Conservation (phyloP, 2,888 invertebrate species). For the Peribatodes rhomboidaria region DNA sequence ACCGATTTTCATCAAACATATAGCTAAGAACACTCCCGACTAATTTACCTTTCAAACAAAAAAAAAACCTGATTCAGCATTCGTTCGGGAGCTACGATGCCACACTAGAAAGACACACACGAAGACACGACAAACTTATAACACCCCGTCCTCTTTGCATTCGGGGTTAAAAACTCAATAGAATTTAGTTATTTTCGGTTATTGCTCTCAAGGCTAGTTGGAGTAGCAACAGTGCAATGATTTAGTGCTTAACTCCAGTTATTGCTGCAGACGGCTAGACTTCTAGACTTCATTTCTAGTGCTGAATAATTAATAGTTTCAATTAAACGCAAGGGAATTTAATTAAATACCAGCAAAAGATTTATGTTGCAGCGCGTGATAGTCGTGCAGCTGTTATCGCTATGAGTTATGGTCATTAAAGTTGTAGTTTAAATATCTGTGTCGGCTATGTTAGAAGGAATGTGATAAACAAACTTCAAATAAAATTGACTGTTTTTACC, state of each 20-base stretch:
- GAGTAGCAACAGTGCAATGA: constrained; percentile 10
- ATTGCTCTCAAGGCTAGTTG: neutral
- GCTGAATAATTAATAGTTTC: constrained; percentile 16
- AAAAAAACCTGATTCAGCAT: too few species aligned
- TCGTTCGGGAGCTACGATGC: too few species aligned
- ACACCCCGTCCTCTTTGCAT: too few species aligned
- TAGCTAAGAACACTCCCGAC: too few species aligned
- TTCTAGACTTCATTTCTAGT: constrained; percentile 20
- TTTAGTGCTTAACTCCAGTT: constrained; percentile 14
- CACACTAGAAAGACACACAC: too few species aligned
- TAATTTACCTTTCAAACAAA: too few species aligned
- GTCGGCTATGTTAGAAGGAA: neutral
- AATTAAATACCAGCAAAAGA: constrained; percentile 9
- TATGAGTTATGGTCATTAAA: neutral
- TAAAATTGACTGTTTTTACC: too few species aligned
- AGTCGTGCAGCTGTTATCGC: constrained; percentile 9
- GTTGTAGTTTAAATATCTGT: neutral
- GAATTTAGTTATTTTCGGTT: neutral
- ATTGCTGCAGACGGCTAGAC: constrained; percentile 25
- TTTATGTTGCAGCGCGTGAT: constrained; percentile 12
- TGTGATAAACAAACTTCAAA: too few species aligned
- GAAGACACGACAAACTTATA: too few species aligned
- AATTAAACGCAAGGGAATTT: constrained; percentile 21
- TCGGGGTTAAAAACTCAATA: too few species aligned
- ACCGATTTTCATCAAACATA: too few species aligned